Percentiles rank a stretch among this genome's conserved stretches.
Conservation (phyloP, 2,797 vertebrate species). For the Silurus lanzhouensis region DNA sequence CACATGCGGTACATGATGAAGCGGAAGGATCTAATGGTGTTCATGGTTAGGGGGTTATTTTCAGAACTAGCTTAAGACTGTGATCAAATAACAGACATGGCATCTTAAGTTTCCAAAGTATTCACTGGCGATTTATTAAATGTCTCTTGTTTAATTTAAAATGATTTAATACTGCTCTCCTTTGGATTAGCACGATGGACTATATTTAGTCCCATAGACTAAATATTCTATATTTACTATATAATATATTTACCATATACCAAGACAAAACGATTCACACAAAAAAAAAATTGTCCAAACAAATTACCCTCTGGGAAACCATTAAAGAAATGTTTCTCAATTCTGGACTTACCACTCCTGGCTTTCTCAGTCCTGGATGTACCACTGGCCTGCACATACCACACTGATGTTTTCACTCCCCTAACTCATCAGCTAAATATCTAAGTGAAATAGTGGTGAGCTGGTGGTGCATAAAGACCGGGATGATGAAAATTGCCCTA, state of each 20-base stretch:
- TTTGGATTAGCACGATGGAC: background rate
- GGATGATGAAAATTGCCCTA: background rate
- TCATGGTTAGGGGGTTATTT: background rate
- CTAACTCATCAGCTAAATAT: slow-evolving; percentile 1
- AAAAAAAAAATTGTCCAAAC: background rate
- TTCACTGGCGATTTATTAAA: background rate
- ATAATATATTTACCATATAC: background rate
- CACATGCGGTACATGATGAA: background rate
- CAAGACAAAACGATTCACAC: background rate
- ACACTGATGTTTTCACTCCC: background rate
- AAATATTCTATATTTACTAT: too few relatives aligned
- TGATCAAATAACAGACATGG: background rate
- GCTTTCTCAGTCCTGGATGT: too few relatives aligned
- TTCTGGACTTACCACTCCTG: too few relatives aligned
- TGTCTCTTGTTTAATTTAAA: background rate
- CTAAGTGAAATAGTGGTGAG: background rate
- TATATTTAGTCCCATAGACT: background rate
- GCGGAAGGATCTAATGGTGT: too few relatives aligned
- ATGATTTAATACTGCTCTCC: background rate
- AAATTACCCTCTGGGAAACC: background rate
- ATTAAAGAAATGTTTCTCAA: background rate
- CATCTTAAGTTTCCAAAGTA: background rate
- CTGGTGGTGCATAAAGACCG: background rate
- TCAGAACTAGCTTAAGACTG: background rate
- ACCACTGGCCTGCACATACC: background rate